Base-by-base conservation (phyloP, 2,888 invertebrate species). In the Lampropteryx suffumata region DNA sequence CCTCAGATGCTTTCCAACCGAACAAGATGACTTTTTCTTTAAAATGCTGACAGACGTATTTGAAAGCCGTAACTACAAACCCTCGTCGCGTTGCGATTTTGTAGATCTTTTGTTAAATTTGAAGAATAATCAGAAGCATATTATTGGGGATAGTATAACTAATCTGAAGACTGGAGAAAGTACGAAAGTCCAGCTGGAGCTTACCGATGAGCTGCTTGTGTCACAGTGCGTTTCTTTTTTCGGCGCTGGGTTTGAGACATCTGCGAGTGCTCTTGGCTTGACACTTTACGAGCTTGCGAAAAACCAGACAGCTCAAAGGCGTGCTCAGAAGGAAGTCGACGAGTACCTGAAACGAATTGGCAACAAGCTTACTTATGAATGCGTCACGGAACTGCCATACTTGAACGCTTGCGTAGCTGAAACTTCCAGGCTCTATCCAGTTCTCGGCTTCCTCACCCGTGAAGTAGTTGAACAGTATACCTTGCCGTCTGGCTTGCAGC, bases 201-300 rank as follows among this genome's bases (percentile, higher is more conserved):
- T 91, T 2, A 72, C 78, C 1, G 60, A 87, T 11, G 76, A 85
- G 1, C 69, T 91, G 32, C 57, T 92, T 9, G 79, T 84, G 0
- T 84, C 91, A 0, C 92, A 93, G 44, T 85, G 91, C 1, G 81
- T 91, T 12, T 62, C 91, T 0, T 91, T 93, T 35, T 82, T 81
- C 33, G 68, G 55, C 6, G 81, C 76, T 21, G 82, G 82, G 0
- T 81, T 69, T 35, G 80, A 81, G 35, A 79, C 82, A 0, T 73
- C 81, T 0, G 64, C 80, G 0, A 68, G 64, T 1, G 68, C 71
- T 0, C 36, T 74, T 3, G 67, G 68, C 33, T 67, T 67, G 30
- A 65, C 72, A 1, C 47, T 82, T 2, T 81, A 67, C 39, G 78
- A 80, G 50, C 51, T 82, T 0, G 73, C 79, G 1, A 78, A 77